Base-by-base conservation (phyloP, 2,797 vertebrate genomes). In the Lates japonicus region DNA sequence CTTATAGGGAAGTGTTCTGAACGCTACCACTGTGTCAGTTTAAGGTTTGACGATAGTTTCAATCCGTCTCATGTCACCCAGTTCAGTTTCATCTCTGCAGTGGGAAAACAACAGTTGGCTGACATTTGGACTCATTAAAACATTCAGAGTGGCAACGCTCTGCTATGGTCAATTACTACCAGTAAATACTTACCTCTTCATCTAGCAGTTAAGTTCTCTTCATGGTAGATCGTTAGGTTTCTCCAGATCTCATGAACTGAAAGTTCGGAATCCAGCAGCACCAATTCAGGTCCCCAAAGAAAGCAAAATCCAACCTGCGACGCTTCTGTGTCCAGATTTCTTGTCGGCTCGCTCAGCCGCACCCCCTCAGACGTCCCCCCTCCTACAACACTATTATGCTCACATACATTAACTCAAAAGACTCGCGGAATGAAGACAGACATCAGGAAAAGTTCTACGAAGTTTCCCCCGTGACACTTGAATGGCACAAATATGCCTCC, bases 151-250 rank as follows among this genome's bases (percentile, higher is more conserved):
- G 16, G 0, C 35, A 35, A 10, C 14, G 16, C 22, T 22, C 0
- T 19, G 4, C 9, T 4, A 1, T 16, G 51, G 29, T 12, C 2
- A 42, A 25, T 31, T 42, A 33, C 12, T 44, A 12, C 29, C 22
- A 5, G 14, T 9, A 37, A 3, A 1, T 25, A 14, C 66, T 81
- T 68, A 92, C 89, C 88, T 90, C 33, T 58, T 51, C 7, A 49
- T 31, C 60, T 57, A 12, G 55, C 17, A 9, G 54, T 62, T 42
- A 61, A 31, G 37, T 72, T 44, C 17, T 76, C 19, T 67, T 58
- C 78, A 57, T 78, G 7, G 1, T n/a, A 17, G 62, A 12, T 42
- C 14, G 22, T 51, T n/a, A 6, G 4, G 6, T 20, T 57, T 66
- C 44, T 71, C 49, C 39, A 4, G 42, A 55, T 52, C n/a, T 42